phyloP scores from a whole-genome alignment of 2,888 invertebrate species.

The Nesidiocoris tenuis region DNA sequence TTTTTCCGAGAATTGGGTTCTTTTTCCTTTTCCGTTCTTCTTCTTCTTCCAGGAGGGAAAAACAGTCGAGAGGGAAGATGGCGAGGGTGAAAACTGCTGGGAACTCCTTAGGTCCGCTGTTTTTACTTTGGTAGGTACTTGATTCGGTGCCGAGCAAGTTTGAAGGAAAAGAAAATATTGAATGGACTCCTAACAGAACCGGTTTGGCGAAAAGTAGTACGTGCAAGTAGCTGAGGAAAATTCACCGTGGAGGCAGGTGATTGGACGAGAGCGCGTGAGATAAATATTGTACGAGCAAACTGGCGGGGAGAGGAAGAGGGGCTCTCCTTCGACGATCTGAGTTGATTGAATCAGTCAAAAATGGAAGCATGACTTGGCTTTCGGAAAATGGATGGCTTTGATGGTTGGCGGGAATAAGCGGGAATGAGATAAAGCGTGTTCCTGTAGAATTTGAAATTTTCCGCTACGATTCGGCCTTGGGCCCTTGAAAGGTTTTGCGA shows the following conservation, averaged over 20 bases:
- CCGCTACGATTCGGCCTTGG: too few species aligned
- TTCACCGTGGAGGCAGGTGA: neutral
- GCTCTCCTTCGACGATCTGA: neutral
- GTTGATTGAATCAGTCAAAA: conserved; percentile 35
- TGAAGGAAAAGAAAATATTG: neutral
- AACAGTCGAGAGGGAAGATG: neutral
- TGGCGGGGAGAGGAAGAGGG: neutral
- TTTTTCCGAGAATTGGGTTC: neutral
- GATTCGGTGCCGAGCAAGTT: neutral
- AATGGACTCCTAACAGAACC: neutral
- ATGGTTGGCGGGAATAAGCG: conserved; percentile 1
- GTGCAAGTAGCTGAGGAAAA: neutral
- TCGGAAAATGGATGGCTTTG: conserved; percentile 28
- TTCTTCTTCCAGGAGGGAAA: too few species aligned
- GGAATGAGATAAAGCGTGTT: neutral
- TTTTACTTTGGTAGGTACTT: neutral
- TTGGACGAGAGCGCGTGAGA: neutral
- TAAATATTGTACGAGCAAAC: neutral
- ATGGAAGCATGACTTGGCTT: neutral
- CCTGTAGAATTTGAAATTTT: too few species aligned
- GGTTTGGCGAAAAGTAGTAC: neutral
- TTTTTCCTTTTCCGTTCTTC: neutral
- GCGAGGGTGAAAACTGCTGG: neutral
- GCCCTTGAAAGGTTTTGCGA: too few species aligned
- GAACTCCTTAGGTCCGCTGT: neutral